Conservation (phyloP, 2,797 vertebrate species). For the Morus bassanus region DNA sequence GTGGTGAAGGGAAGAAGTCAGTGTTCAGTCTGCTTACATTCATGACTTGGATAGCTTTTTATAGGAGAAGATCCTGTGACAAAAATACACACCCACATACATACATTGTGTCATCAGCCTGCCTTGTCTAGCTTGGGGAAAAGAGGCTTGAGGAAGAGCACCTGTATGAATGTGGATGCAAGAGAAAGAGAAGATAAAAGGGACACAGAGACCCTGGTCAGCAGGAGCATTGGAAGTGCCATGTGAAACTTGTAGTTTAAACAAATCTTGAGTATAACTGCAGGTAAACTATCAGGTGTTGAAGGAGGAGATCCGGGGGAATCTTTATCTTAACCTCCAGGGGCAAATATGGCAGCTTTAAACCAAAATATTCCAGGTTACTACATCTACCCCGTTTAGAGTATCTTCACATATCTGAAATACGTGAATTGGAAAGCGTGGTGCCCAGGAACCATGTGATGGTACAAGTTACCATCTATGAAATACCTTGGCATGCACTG, state of each 20-base stretch:
- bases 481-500: not conserved
- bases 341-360: not conserved
- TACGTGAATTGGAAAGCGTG: accelerated
- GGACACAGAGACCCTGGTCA: not conserved
- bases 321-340: not conserved
- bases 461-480: not conserved
- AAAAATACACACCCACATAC: not conserved
- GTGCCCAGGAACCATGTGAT: not conserved
- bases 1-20: not conserved
- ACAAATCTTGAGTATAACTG: not conserved
- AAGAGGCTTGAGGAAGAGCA: not conserved
- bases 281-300: not conserved
- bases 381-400: not conserved
- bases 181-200: not conserved
- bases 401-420: not conserved
- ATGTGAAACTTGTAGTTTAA: not conserved
- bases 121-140: not conserved
- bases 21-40: not conserved
- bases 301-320: not conserved
- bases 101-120: not conserved
- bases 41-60: not conserved
- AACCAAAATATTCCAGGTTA: not conserved
- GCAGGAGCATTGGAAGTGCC: not conserved
- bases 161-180: not conserved
- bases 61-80: not conserved